Evolutionary conservation across 1,140 invertebrate species (phyloP), one percentile per base, ranked within the genome.

Genomic region (Apis laboriosa): DNA sequence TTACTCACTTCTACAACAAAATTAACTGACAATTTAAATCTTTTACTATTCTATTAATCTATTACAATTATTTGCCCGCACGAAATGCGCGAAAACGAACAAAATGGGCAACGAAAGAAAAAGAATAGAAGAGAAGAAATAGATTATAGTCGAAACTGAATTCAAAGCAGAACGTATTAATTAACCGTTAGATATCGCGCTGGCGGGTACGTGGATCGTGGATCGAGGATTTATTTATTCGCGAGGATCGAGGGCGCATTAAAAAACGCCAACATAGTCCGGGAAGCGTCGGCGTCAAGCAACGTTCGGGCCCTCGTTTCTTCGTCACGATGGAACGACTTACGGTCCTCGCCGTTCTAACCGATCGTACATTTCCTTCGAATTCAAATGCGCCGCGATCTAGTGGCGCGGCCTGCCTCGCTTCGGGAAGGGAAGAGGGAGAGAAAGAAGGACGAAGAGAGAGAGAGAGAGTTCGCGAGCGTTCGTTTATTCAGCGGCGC

Each of bases 331-430:
- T 68, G 77, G 61, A 79, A 85, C 75, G 75, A 82, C 63, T 61
- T 81, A 67, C 66, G 84, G 78, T 75, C 86, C 84, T 68, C 85
- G 72, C 60, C 58, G 55, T 17, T 83, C 84, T 84, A 73, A 49
- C 85, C 73, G 72, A 85, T 88, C 77, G 83, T 87, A 79, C 86
- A 76, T 85, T 88, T 91, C 88, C 89, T 88, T 89, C 85, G 86
- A 90, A 92, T 90, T 91, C 87, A 90, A 91, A 91, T 90, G 88
- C 89, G 84, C 87, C 85, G 77, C 76, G 84, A 82, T 84, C 82
- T 82, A 88, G 85, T 56, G 87, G 89, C 84, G 86, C 83, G 75
- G 89, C 80, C 83, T 68, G 78, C 74, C 34, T 21, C 74, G 74
- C 53, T 63, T 8, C 63, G 43, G 49, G n/a, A n/a, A 21, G 34